phyloP scores from a whole-genome alignment of 53 echinoderm and acorn worm species.

The Paelopatides confundens region DNA sequence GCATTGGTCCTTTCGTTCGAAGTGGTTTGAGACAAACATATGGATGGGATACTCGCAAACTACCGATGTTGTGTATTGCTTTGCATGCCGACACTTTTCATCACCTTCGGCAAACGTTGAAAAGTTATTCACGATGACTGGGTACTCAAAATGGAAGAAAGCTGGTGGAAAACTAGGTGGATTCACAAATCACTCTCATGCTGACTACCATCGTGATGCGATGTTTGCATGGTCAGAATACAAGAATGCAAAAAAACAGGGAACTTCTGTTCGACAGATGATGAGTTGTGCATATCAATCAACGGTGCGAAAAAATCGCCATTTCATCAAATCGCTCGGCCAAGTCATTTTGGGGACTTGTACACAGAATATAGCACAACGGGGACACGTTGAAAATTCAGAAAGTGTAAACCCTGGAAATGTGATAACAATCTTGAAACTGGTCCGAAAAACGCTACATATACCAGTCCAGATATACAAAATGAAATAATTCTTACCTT shows the following conservation, averaged over 20 bases:
- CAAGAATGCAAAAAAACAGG: no score
- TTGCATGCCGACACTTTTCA: constrained; percentile 25
- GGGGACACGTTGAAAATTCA: no score
- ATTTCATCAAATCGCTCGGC: constrained; percentile 36
- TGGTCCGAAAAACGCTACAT: constrained; percentile 12
- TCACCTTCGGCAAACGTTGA: no score
- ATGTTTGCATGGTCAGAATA: no score
- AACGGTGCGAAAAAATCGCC: constrained; percentile 23
- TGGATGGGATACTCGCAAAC: constrained; percentile 5
- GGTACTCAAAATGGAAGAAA: no score
- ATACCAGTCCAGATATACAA: constrained; percentile 30
- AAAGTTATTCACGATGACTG: no score
- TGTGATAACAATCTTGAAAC: neutral
- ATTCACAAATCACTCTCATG: no score
- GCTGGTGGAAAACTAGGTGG: no score
- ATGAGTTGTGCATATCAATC: neutral
- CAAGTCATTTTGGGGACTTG: constrained; percentile 35
- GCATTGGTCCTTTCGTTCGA: neutral
- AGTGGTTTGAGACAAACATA: neutral
- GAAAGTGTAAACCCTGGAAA: no score
- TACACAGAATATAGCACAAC: constrained; percentile 5
- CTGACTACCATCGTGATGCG: no score
- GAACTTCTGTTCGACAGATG: neutral
- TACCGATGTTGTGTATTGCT: neutral
- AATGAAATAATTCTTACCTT: constrained; percentile 34